Percentiles rank a stretch among this genome's conserved stretches.
Conservation (phyloP, 1,140 invertebrate genomes). For the Leptinotarsa defecta region DNA sequence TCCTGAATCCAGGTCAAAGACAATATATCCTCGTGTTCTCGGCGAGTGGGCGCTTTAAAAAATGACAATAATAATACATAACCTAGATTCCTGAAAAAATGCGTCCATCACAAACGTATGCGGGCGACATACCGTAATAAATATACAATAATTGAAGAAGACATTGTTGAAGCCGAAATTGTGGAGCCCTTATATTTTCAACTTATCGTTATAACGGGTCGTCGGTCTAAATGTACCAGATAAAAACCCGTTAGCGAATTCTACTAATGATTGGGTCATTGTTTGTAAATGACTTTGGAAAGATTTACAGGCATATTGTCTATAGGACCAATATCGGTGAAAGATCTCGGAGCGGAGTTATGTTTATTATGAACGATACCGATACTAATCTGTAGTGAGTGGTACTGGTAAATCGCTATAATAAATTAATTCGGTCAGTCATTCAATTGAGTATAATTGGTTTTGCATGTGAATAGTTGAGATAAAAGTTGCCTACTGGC, state of each 20-base stretch:
- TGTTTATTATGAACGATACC: too few species aligned
- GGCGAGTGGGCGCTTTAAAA: neutral
- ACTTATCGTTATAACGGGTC: constrained; percentile 14
- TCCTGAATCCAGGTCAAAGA: neutral
- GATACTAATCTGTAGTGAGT: too few species aligned
- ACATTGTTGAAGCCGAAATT: constrained; percentile 15
- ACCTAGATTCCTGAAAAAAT: constrained; percentile 12
- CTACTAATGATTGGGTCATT: constrained; percentile 18
- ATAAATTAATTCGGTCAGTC: too few species aligned
- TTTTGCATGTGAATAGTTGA: too few species aligned
- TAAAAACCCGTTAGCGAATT: constrained; percentile 20
- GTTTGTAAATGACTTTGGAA: constrained; percentile 21
- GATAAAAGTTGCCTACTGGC: too few species aligned
- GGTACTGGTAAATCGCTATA: too few species aligned
- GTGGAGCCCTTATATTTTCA: constrained; percentile 18
- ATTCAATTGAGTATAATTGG: too few species aligned
- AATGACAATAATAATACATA: constrained; percentile 14
- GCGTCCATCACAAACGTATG: constrained; percentile 7
- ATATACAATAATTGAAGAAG: constrained; percentile 1
- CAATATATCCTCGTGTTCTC: neutral
- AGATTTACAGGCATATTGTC: constrained; percentile 17
- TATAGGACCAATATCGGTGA: neutral
- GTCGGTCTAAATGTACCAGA: constrained; percentile 14
- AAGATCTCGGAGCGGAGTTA: neutral
- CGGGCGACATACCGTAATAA: constrained; percentile 15